A percentile compares a stretch with the other conserved stretches of the same genome.
Conservation (phyloP, 1,140 invertebrate species). For the Reticulitermes speratus region DNA sequence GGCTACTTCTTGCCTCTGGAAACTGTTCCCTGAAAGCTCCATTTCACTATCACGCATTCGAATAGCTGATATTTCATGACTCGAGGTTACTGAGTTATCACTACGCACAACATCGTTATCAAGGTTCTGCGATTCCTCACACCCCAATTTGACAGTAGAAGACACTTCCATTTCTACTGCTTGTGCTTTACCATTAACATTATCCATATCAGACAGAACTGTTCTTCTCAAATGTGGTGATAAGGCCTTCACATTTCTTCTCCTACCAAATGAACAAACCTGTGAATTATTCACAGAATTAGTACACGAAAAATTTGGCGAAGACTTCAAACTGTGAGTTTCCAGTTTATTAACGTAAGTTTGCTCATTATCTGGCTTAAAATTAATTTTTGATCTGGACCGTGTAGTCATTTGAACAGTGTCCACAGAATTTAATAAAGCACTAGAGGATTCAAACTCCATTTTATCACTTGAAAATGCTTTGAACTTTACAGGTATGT, state of each 20-base stretch:
- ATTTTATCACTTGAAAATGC: background rate
- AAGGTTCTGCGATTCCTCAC: background rate
- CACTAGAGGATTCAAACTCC: background rate
- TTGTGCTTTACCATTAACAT: background rate
- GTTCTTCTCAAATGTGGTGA: background rate
- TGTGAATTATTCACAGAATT: background rate
- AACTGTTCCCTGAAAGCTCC: background rate
- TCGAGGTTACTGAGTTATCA: background rate
- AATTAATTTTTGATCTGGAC: background rate
- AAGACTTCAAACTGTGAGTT: background rate
- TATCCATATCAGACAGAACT: too few species aligned
- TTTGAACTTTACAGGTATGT: background rate
- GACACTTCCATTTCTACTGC: background rate
- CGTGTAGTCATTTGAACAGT: background rate
- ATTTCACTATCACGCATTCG: too few species aligned
- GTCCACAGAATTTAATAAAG: background rate
- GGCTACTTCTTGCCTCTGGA: background rate
- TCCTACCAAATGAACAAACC: background rate
- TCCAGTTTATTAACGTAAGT: background rate
- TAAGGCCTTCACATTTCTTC: background rate
- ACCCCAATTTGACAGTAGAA: background rate
- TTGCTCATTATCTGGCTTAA: background rate
- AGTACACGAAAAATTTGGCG: background rate
- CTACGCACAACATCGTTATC: background rate
- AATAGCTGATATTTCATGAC: background rate